Percentiles rank a stretch among this genome's conserved stretches.
phyloP scores from a whole-genome alignment of 2,797 vertebrate species.

The Nyctalus aviator region DNA sequence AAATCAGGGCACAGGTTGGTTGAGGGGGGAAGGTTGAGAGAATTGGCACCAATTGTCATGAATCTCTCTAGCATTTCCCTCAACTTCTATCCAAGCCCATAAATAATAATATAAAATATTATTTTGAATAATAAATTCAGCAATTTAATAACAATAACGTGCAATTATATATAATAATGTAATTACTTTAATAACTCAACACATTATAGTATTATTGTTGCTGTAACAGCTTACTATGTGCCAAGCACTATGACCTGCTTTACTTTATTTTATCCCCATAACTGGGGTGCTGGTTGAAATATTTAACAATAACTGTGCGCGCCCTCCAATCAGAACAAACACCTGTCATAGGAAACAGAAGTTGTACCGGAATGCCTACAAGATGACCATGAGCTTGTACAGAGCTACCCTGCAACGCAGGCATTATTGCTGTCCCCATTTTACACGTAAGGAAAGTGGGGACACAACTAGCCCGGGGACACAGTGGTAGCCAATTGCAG shows the following conservation, averaged over 20 bases:
- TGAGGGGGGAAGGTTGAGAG: neutral
- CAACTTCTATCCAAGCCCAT: neutral
- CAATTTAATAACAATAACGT: neutral
- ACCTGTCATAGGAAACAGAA: neutral
- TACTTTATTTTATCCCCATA: neutral
- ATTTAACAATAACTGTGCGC: neutral
- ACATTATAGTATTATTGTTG: neutral
- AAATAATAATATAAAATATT: neutral
- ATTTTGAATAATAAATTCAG: neutral
- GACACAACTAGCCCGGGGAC: neutral
- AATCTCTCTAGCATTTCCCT: neutral
- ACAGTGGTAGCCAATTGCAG: neutral
- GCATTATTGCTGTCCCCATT: fast-evolving
- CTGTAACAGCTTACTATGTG: neutral
- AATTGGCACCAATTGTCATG: neutral
- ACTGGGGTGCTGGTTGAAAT: neutral
- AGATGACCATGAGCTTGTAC: neutral
- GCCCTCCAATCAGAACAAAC: neutral
- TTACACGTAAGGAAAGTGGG: neutral
- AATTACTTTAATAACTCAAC: neutral
- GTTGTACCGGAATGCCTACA: no score
- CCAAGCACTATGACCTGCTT: neutral
- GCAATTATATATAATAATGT: neutral
- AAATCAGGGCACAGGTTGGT: neutral
- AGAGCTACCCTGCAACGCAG: neutral